These are phyloP conservation scores for Alectoris magna DNA, from an alignment of 2,797 vertebrate species.

Conservation along the genomic window DNA sequence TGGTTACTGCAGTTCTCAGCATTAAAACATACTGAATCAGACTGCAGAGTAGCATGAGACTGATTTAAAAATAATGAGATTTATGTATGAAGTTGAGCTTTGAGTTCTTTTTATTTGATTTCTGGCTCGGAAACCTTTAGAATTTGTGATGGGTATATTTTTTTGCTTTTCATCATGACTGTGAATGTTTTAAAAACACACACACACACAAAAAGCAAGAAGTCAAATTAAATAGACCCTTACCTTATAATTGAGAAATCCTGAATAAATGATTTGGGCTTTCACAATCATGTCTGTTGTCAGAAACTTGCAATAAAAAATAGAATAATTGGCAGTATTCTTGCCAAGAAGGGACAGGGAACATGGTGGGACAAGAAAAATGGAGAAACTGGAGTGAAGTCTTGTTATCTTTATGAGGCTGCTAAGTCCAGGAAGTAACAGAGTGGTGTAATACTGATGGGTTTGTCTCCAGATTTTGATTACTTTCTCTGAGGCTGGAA, in stretches of 20 bases:
- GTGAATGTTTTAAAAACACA: accelerated
- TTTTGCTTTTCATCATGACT: not conserved
- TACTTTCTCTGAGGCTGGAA: too few species aligned
- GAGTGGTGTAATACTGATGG: too few species aligned
- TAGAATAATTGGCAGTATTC: not conserved
- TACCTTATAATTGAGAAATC: not conserved
- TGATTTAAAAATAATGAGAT: not conserved
- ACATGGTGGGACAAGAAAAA: not conserved
- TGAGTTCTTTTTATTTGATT: not conserved
- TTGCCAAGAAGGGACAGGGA: not conserved
- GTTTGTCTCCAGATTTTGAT: too few species aligned
- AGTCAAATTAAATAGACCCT: not conserved
- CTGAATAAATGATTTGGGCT: not conserved
- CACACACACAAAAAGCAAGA: not conserved
- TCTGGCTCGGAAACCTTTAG: not conserved
- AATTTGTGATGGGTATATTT: not conserved
- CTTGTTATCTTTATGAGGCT: too few species aligned
- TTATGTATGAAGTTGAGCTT: not conserved
- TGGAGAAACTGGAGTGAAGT: not conserved
- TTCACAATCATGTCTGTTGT: not conserved
- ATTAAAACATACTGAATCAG: not conserved
- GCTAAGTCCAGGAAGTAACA: too few species aligned
- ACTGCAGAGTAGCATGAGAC: not conserved
- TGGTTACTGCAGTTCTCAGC: not conserved
- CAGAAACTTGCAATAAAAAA: not conserved